These are phyloP conservation scores for Thaleichthys pacificus DNA, from an alignment of 2,797 vertebrate species.

Conservation along the genomic window DNA sequence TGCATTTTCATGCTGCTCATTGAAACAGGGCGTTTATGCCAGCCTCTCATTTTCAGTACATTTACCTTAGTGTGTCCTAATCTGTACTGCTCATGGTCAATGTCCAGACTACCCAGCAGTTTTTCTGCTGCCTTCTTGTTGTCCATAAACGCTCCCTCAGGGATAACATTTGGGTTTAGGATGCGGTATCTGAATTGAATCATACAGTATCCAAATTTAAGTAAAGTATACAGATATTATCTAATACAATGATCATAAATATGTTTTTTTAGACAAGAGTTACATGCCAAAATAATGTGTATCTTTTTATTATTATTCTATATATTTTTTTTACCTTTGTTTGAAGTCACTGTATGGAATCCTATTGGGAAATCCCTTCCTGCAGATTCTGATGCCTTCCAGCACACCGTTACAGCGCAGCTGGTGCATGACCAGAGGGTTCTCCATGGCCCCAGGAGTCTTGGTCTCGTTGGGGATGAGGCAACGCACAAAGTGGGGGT, in stretches of 20 bases:
- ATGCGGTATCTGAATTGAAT: slow-evolving; percentile 58
- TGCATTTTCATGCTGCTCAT: background rate
- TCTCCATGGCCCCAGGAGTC: slow-evolving; percentile 91
- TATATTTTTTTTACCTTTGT: slow-evolving; percentile 62
- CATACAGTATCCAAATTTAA: background rate
- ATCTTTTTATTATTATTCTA: background rate
- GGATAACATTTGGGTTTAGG: slow-evolving; percentile 62
- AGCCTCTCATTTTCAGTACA: background rate
- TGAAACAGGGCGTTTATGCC: background rate
- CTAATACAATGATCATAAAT: background rate
- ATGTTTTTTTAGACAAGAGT: too few relatives aligned
- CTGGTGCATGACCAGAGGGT: slow-evolving; percentile 88
- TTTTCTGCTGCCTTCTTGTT: slow-evolving; percentile 65
- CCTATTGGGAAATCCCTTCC: slow-evolving; percentile 84
- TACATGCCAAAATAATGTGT: too few relatives aligned
- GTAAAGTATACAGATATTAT: background rate
- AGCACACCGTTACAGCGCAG: slow-evolving; percentile 88
- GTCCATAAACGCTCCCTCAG: slow-evolving; percentile 70
- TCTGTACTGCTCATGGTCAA: slow-evolving; percentile 67
- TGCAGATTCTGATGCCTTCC: slow-evolving; percentile 86
- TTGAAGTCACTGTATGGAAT: slow-evolving; percentile 83
- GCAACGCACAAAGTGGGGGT: slow-evolving; percentile 90
- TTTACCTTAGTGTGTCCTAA: slow-evolving; percentile 66
- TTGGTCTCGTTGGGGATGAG: slow-evolving; percentile 91
- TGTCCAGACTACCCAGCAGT: slow-evolving; percentile 59